Percentiles rank a stretch among this genome's conserved stretches.
Conservation (phyloP, 1,140 invertebrate species). For the Agrypnia vestita region DNA sequence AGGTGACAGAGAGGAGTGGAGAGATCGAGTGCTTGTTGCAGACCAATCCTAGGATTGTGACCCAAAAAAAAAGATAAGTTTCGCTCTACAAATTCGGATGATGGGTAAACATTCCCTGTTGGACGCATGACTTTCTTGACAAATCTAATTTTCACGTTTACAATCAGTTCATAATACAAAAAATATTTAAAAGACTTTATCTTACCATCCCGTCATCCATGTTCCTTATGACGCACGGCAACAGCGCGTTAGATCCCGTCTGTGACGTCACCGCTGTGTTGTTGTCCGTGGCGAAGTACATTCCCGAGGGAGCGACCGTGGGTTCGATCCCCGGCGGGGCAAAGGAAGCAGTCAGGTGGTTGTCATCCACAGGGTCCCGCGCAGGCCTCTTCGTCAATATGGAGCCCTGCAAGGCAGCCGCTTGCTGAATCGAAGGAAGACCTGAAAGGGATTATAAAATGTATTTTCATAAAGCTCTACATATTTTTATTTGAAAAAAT, state of each 20-base stretch:
- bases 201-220: constrained; percentile 90
- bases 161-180: too few relatives aligned
- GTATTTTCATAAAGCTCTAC: too few relatives aligned
- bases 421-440: constrained; percentile 35
- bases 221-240: constrained; percentile 88
- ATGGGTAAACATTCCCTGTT: too few relatives aligned
- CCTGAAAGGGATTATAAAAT: constrained; percentile 39
- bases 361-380: constrained; percentile 61
- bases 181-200: constrained; percentile 54
- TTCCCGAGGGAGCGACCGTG: constrained; percentile 65
- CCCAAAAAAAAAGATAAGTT: too few relatives aligned
- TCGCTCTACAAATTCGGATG: too few relatives aligned
- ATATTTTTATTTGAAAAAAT: too few relatives aligned
- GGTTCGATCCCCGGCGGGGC: constrained; percentile 64
- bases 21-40: too few relatives aligned
- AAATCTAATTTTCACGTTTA: too few relatives aligned
- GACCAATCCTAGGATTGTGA: too few relatives aligned
- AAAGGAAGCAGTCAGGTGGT: constrained; percentile 71
- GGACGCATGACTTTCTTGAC: too few relatives aligned
- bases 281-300: constrained; percentile 87
- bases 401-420: constrained; percentile 52
- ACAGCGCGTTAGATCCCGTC: constrained; percentile 84
- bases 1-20: too few relatives aligned
- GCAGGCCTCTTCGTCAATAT: constrained; percentile 56
- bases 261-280: constrained; percentile 86